A percentile compares a stretch with the other conserved stretches of the same genome.
phyloP scores from a whole-genome alignment of 2,113 vertebrate species.

The Perccottus glenii region DNA sequence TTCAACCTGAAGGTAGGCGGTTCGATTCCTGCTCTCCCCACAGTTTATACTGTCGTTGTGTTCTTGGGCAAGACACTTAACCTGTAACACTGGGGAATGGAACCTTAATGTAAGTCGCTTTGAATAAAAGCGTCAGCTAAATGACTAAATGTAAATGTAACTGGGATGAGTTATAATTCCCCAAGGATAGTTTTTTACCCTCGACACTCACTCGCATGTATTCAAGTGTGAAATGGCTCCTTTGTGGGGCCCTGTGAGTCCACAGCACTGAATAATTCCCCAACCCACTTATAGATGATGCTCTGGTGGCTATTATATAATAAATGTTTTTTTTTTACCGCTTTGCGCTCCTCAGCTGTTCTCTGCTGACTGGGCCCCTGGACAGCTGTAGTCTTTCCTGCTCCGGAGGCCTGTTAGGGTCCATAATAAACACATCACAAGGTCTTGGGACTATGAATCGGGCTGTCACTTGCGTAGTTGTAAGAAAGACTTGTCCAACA shows the following conservation, averaged over 20 bases:
- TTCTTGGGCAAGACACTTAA: too few species aligned
- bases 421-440: slow-evolving; percentile 41
- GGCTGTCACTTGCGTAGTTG: slow-evolving; percentile 1
- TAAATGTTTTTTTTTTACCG: not conserved
- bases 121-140: too few species aligned
- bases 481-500: slow-evolving; percentile 11
- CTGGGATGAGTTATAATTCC: too few species aligned
- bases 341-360: slow-evolving; percentile 61
- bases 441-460: slow-evolving; percentile 22
- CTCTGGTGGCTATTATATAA: slow-evolving; percentile 58
- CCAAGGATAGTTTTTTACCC: too few species aligned
- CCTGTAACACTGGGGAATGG: too few species aligned
- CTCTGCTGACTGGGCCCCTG: slow-evolving; percentile 41
- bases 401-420: slow-evolving; percentile 29
- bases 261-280: slow-evolving; percentile 44
- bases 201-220: slow-evolving; percentile 10
- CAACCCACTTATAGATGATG: slow-evolving; percentile 20
- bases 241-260: slow-evolving; percentile 21
- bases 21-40: too few species aligned
- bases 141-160: too few species aligned
- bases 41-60: too few species aligned
- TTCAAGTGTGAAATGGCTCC: slow-evolving; percentile 29
- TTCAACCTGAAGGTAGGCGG: too few species aligned
- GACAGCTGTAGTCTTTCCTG: slow-evolving; percentile 63
- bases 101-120: too few species aligned